phyloP scores from a whole-genome alignment of 2,113 vertebrate genomes.

The Dryoscopus gambensis region DNA sequence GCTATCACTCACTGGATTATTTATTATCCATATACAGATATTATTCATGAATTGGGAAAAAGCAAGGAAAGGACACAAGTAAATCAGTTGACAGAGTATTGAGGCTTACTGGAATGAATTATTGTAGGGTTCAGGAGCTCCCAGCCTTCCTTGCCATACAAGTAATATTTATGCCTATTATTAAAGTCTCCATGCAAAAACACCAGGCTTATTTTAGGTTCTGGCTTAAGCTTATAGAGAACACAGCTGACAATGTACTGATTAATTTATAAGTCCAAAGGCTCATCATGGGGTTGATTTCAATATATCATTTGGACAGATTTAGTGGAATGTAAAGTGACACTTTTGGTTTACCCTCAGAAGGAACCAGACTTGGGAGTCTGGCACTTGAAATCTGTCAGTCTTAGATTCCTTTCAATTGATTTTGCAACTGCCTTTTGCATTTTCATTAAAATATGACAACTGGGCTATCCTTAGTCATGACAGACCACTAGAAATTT shows the following conservation, averaged over 20 bases:
- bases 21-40: conserved; percentile 23
- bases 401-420: background rate
- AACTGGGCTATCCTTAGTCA: background rate
- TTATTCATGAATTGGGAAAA: conserved; percentile 39
- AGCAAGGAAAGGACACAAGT: conserved; percentile 24
- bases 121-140: background rate
- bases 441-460: background rate
- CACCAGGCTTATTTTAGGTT: background rate
- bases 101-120: background rate
- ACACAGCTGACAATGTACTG: background rate
- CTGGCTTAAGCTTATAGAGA: background rate
- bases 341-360: background rate
- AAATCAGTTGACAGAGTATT: conserved; percentile 18
- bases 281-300: background rate
- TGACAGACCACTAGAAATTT: background rate
- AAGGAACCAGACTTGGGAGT: background rate
- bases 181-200: background rate
- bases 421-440: background rate
- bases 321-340: background rate
- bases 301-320: background rate
- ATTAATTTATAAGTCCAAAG: background rate
- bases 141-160: background rate
- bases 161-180: background rate
- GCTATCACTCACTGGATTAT: conserved; percentile 17
- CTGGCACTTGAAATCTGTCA: background rate